Conservation (phyloP, 2,888 invertebrate genomes). For the Phrixothrix hirtus region DNA sequence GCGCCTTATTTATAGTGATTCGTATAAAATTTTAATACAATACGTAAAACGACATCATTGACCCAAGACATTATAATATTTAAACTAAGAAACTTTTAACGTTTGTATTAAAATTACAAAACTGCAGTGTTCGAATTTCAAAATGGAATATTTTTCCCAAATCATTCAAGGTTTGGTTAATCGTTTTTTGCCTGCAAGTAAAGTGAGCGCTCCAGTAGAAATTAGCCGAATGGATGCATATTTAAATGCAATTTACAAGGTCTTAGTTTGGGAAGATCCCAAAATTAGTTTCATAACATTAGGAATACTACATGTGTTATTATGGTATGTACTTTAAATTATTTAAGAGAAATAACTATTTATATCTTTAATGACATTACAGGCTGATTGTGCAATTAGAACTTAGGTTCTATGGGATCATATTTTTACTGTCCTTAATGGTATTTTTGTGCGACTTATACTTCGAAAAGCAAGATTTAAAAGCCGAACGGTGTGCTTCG, state of each 20-base stretch:
- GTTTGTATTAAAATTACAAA: background rate
- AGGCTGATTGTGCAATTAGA: constrained; percentile 53
- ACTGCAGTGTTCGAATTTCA: constrained; percentile 4
- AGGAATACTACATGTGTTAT: constrained; percentile 50
- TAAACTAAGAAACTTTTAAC: background rate
- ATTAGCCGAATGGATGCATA: constrained; percentile 43
- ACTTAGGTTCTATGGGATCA: constrained; percentile 53
- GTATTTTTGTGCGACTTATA: constrained; percentile 48
- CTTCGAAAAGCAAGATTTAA: constrained; percentile 32
- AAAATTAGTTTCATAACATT: constrained; percentile 48
- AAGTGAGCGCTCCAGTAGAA: constrained; percentile 1
- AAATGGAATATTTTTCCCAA: constrained; percentile 14
- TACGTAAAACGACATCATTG: background rate
- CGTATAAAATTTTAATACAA: constrained; percentile 11
- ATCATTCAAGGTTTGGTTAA: constrained; percentile 6
- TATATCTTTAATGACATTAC: constrained; percentile 35
- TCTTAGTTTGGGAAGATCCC: constrained; percentile 54
- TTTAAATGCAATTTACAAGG: constrained; percentile 43
- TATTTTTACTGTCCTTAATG: constrained; percentile 48
- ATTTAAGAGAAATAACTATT: constrained; percentile 5
- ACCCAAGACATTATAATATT: background rate
- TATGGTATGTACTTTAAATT: constrained; percentile 51
- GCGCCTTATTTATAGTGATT: constrained; percentile 30
- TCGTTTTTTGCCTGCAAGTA: constrained; percentile 8
- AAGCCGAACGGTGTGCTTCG: constrained; percentile 35